Base-by-base conservation (phyloP, 2,797 vertebrate genomes). In the Leptatherina wallacei region DNA sequence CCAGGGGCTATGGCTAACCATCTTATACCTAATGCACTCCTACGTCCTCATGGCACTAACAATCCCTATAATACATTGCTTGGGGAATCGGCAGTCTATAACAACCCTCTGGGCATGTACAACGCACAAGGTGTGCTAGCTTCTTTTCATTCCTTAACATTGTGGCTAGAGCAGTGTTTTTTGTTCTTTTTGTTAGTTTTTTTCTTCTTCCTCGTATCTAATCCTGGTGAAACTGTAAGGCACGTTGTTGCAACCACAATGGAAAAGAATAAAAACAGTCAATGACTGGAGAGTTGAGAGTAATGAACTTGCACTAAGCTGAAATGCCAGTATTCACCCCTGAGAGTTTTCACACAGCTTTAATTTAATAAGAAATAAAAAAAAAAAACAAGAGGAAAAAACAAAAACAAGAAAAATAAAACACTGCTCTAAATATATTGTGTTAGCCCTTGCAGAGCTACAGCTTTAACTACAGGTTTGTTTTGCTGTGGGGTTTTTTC, bases 11-110 rank as follows among this genome's bases (percentile, higher is more conserved):
- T 99, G 97, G 97, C 97, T 97, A 99, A 99, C 94, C 98, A 99
- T 97, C 97, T 99, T 96, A 98, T 99, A 96, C 97, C 97, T 96
- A 99, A 98, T 95, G 97, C 98, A 94, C 98, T 99, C 90, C 98
- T 99, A 94, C 98, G 98, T 96, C 96, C 98, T 95, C 98, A 99
- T 96, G 96, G 97, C 96, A 98, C 97, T 98, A 99, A 99, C 97
- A 99, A 99, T 97, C 98, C 98, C 93, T 99, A 99, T 99, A 99
- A 99, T 94, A 99, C 98, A 95, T 97, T 99, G 97, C 97, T 99
- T 93, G 98, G 97, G 96, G 98, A 99, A 94, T 97, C 97, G 90
- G 96, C 97, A 86, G 95, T 98, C 96, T 99, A 97, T 99, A 99
- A 99, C 98, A 98, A 99, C 97, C 97, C 98, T 91, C 95, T 97